Base-by-base conservation (phyloP, 2,888 invertebrate species). In the Cheiracanthium punctorium region DNA sequence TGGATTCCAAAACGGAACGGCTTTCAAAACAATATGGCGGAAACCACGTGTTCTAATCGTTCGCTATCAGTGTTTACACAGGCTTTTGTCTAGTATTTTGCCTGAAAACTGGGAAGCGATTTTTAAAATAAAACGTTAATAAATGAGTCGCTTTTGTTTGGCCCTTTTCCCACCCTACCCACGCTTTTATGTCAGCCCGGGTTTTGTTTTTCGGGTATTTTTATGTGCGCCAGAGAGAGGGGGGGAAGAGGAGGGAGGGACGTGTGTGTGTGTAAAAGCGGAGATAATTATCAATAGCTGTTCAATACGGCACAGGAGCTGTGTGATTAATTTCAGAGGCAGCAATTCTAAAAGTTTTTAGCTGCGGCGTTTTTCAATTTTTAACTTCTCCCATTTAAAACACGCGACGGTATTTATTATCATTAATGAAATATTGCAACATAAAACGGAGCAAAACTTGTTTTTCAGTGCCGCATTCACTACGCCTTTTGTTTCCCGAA, bases 11-110 rank as follows among this genome's bases (percentile, higher is more conserved):
- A 82, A 82, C 82, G 76, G 82, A 76, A 77, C 82, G 52, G 77
- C 82, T 84, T 84, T 77, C 82, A 84, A 79, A 85, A 85, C 84
- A 85, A 85, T 85, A 85, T 85, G 84, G 84, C 84, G 84, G 84
- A 85, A 85, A 85, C 84, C 84, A 85, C 84, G 84, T 85, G 84
- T 80, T 86, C 65, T 86, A 86, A 86, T 86, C 85, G 75, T 75
- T 86, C 74, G 71, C 75, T 86, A 86, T 86, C 85, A 80, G 85
- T 86, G 85, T 86, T 86, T 86, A 86, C 85, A 80, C 75, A 71
- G 67, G 58, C 79, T 58, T 82, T 85, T 85, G 84, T 85, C 70
- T 74, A 33, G 74, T 37, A 77, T 82, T 82, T 84, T 72, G 67
- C 37, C 70, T 37, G 24, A 73, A 69, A 84, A 32, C 69, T 69